Conservation (phyloP, 1,140 invertebrate genomes). For the Chionoecetes opilio region DNA sequence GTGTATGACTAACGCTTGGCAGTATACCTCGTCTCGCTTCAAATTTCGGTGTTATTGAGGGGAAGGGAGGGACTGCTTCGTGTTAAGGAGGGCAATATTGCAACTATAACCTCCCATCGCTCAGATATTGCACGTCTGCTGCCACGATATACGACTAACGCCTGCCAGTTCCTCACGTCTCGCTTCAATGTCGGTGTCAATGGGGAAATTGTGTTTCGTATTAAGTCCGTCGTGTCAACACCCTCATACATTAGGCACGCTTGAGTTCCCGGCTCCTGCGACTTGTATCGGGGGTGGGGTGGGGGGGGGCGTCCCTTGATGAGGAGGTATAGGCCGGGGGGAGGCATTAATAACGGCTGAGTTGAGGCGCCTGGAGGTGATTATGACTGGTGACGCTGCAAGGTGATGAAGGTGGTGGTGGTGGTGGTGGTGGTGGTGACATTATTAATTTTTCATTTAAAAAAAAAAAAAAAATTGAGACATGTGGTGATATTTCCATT, state of each 20-base stretch:
- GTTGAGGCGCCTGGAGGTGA: not conserved
- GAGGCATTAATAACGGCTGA: not conserved
- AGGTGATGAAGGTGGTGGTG: too few relatives aligned
- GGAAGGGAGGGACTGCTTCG: too few relatives aligned
- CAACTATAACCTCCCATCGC: too few relatives aligned
- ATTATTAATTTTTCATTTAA: too few relatives aligned
- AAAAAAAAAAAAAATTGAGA: too few relatives aligned
- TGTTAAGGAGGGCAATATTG: too few relatives aligned
- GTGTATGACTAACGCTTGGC: too few relatives aligned
- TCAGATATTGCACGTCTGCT: too few relatives aligned
- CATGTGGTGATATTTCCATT: too few relatives aligned
- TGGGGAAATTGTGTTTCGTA: not conserved
- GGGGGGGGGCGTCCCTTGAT: not conserved
- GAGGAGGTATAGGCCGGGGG: not conserved
- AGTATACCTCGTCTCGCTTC: not conserved
- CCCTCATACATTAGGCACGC: not conserved
- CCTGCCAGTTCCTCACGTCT: not conserved
- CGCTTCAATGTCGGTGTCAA: not conserved
- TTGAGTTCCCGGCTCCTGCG: not conserved
- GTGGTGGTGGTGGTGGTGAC: too few relatives aligned
- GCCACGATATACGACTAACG: too few relatives aligned
- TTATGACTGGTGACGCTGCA: not conserved
- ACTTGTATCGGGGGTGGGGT: not conserved
- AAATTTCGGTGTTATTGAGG: not conserved
- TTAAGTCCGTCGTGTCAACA: not conserved